These are phyloP conservation scores for Leiothrix lutea DNA, from an alignment of 2,113 vertebrate species.

Conservation along the genomic window DNA sequence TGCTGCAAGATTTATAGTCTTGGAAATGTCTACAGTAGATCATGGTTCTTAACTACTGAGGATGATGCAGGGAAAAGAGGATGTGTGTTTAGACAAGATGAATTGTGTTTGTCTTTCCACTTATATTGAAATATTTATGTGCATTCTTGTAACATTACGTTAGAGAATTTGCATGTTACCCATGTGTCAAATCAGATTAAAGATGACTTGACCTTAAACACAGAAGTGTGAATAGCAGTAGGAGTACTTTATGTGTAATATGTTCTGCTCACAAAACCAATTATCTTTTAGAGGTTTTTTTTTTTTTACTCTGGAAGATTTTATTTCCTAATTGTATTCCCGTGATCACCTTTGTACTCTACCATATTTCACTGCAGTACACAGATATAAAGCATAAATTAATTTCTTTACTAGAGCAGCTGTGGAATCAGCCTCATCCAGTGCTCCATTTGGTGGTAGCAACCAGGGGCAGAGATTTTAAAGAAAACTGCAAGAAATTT, in stretches of 20 bases:
- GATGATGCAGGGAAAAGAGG: slow-evolving; percentile 13
- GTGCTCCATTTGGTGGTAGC: neutral
- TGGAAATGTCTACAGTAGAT: slow-evolving; percentile 35
- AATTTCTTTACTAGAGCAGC: neutral
- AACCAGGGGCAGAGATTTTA: neutral
- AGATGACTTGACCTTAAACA: slow-evolving; percentile 34
- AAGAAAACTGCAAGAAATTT: neutral
- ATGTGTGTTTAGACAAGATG: slow-evolving; percentile 56
- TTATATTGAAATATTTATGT: slow-evolving; percentile 56
- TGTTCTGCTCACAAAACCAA: neutral
- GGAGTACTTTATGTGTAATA: neutral
- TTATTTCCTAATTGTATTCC: neutral
- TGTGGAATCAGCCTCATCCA: neutral
- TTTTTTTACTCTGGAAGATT: neutral
- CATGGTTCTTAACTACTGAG: slow-evolving; percentile 6
- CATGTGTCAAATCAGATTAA: neutral
- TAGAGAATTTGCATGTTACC: slow-evolving; percentile 38
- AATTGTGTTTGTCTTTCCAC: slow-evolving; percentile 43
- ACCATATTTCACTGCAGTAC: neutral
- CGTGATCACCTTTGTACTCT: neutral
- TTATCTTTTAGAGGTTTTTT: neutral
- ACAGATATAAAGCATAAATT: neutral
- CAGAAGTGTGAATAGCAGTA: neutral
- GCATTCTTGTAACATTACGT: slow-evolving; percentile 19
- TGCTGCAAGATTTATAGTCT: slow-evolving; percentile 55